Percentiles rank a stretch among this genome's conserved stretches.
These are phyloP conservation scores for Rhysida immarginata DNA, from an alignment of 1,140 invertebrate species.

Conservation along the genomic window DNA sequence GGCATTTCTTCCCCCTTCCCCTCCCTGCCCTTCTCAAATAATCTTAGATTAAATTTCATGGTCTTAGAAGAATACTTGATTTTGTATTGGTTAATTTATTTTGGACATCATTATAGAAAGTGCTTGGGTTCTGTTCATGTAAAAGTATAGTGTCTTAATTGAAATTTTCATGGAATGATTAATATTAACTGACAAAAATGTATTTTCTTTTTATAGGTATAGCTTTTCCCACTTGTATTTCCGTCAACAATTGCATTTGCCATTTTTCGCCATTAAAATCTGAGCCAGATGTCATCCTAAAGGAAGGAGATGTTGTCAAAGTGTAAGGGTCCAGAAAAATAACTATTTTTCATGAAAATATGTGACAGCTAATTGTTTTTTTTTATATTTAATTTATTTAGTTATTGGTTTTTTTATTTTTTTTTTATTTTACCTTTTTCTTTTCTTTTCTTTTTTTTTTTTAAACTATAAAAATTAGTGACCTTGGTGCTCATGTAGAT, in stretches of 20 bases:
- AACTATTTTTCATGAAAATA: background rate
- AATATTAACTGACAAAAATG: too few relatives aligned
- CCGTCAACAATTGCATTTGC: slow-evolving; percentile 97
- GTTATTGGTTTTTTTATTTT: background rate
- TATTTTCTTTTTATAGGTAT: slow-evolving; percentile 41
- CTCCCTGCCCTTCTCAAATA: background rate
- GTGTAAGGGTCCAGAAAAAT: slow-evolving; percentile 52
- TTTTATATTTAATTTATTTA: background rate
- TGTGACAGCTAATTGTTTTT: background rate
- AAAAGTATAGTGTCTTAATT: too few relatives aligned
- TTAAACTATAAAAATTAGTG: too few relatives aligned
- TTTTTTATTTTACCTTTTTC: background rate
- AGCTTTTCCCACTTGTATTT: slow-evolving; percentile 96
- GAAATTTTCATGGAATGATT: too few relatives aligned
- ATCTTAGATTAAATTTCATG: background rate
- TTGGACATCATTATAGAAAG: too few relatives aligned
- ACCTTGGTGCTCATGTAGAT: slow-evolving; percentile 95
- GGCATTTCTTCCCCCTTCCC: too few relatives aligned
- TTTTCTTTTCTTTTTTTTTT: slow-evolving; percentile 25
- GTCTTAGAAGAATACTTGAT: background rate
- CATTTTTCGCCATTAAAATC: slow-evolving; percentile 91
- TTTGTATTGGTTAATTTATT: too few relatives aligned
- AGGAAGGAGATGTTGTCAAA: slow-evolving; percentile 93
- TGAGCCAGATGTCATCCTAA: slow-evolving; percentile 74
- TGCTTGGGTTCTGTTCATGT: too few relatives aligned